Evolutionary conservation across 2,888 invertebrate genomes (phyloP).

Genomic region (Stenotaenia linearis): DNA sequence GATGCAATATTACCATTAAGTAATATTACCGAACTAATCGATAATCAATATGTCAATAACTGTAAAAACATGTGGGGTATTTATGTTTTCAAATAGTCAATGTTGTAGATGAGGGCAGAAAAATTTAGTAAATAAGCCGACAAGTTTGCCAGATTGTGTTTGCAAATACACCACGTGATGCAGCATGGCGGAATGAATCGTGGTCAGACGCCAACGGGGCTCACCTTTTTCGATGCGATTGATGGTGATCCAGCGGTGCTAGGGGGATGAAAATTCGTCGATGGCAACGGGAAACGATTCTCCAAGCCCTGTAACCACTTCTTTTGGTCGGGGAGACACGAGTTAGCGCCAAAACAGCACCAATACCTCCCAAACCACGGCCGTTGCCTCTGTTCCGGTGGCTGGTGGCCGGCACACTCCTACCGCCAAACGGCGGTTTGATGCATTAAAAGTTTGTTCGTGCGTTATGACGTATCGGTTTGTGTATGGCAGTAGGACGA

Average conservation of each 20-base stretch:
- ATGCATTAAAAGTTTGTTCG: background rate
- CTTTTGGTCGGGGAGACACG: background rate
- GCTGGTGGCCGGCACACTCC: constrained; percentile 9
- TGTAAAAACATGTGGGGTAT: too few relatives aligned
- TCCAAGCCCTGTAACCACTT: background rate
- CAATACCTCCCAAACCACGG: constrained; percentile 9
- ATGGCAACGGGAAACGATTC: background rate
- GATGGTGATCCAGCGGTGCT: background rate
- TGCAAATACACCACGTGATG: background rate
- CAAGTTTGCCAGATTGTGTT: background rate
- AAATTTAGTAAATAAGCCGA: background rate
- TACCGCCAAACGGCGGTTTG: background rate
- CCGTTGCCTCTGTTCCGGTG: constrained; percentile 9
- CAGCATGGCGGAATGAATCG: constrained; percentile 4
- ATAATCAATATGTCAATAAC: too few relatives aligned
- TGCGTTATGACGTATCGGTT: background rate
- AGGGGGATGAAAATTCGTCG: background rate
- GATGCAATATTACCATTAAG: background rate
- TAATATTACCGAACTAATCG: background rate
- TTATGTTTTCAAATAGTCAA: too few relatives aligned
- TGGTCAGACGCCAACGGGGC: constrained; percentile 3
- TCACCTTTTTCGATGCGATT: background rate
- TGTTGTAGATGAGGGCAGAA: too few relatives aligned
- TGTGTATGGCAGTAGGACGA: background rate
- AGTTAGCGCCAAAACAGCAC: background rate